Evolutionary conservation across 2,797 vertebrate species (phyloP), one percentile per base, ranked within the genome.

Genomic region (Dipus sagitta): DNA sequence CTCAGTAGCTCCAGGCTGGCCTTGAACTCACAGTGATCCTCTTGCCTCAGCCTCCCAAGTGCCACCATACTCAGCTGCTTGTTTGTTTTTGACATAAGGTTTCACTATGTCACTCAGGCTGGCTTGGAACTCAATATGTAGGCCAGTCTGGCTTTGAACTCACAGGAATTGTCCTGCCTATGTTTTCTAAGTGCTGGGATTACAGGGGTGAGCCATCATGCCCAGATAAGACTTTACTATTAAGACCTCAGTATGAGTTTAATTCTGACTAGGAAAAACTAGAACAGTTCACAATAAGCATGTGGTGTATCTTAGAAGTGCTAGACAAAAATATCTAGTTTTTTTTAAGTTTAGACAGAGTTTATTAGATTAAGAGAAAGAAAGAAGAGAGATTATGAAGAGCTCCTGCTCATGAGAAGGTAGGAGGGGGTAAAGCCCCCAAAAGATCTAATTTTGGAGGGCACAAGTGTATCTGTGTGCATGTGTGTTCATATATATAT

Each of bases 281-380:
- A 54, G 21, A 77, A 68, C 79, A 90, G 76, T 18, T 42, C 38
- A 95, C 32, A 95, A 82, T 70, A 96, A 94, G 85, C 68, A 58
- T 58, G 88, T 26, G n/a, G 79, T 77, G 13, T 86, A 91, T 24
- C 77, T 80, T 21, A 87, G 23, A 91, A 88, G 30, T 89, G 93
- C 20, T 74, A 34, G 52, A 88, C 67, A 91, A 81, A 92, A 85
- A 80, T 15, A 83, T 32, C 23, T 86, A 83, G 14, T 60, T 74
- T 38, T 88, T 93, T 86, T 76, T 76, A 94, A 90, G 74, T 88
- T 54, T 88, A 42, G 65, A 76, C 47, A 89, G 38, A 86, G 30
- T 90, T 32, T 72, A 58, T 58, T 58, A 58, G 17, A 58, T 58
- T 58, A 58, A 58, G 54, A 58, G 54, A 58, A 58, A 12, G 13